These are phyloP conservation scores for Drosophila malerkotliana DNA, from an alignment of 1,140 invertebrate species.

Conservation along the genomic window DNA sequence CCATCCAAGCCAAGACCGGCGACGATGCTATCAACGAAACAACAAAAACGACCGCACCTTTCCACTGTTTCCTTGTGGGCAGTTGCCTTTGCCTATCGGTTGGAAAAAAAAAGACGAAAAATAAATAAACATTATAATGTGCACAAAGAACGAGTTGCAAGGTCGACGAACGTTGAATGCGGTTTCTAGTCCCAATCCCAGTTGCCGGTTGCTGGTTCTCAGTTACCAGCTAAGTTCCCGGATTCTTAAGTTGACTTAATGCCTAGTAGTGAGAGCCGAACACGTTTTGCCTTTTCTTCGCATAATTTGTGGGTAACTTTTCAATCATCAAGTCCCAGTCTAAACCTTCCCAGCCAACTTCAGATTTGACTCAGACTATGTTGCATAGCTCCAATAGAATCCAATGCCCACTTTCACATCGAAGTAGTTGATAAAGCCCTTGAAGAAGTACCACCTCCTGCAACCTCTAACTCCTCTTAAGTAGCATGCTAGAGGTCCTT, in stretches of 20 bases:
- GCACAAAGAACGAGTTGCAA: conserved; percentile 67
- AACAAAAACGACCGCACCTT: conserved; percentile 18
- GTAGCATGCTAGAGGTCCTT: not conserved
- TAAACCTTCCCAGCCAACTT: not conserved
- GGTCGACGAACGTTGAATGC: conserved; percentile 74
- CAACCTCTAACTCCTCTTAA: not conserved
- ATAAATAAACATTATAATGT: conserved; percentile 41
- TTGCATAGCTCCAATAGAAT: not conserved
- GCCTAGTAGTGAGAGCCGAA: conserved; percentile 37
- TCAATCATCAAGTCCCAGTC: conserved; percentile 32
- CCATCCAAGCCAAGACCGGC: conserved; percentile 24
- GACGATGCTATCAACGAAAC: conserved; percentile 31
- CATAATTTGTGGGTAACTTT: conserved; percentile 60
- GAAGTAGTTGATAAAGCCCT: conserved; percentile 14
- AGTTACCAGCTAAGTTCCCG: not conserved
- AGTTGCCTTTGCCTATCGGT: conserved; percentile 24
- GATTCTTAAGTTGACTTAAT: conserved; percentile 32
- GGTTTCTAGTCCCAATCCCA: conserved; percentile 19
- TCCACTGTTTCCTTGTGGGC: conserved; percentile 11
- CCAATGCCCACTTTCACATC: conserved; percentile 34
- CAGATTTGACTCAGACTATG: not conserved
- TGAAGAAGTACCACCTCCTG: not conserved
- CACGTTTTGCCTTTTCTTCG: conserved; percentile 42
- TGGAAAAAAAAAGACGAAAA: conserved; percentile 20
- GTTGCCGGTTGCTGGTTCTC: not conserved